Evolutionary conservation across 2,113 vertebrate genomes (phyloP), one percentile per base, ranked within the genome.

Genomic region (Ellobius talpinus): DNA sequence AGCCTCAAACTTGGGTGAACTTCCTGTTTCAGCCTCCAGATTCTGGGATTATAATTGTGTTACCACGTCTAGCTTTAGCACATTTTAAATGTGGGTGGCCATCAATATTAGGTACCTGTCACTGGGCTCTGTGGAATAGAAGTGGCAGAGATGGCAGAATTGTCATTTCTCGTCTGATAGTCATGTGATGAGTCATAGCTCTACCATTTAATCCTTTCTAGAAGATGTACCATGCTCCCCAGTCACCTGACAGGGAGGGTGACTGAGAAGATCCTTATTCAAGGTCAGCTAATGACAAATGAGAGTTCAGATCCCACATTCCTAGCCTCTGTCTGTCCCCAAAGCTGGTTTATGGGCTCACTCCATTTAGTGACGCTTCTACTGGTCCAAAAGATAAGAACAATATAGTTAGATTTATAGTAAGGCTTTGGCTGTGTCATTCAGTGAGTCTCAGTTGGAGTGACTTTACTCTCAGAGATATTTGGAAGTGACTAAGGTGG

Each of bases 401-500:
- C 36, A 39, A 21, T 58, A 50, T 52, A 70, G 61, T 68, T 89
- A 52, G 63, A 86, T 82, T 87, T 91, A 65, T 90, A 89, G 65
- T 72, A 65, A 85, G 24, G 9, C 31, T 76, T n/a, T 24, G 5
- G 74, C 87, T 84, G 29, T 91, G 73, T 73, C 33, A 68, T 87
- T 93, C 79, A 85, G n/a, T 50, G 19, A n/a, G 87, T 89, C 88
- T 91, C 55, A 74, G 11, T 26, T 19, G 33, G 63, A 88, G 45
- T 1, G 24, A 26, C 89, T 87, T 87, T 92, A 47, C 4, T 47
- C 42, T 29, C 17, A 33, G 73, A 45, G 39, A 76, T 58, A 8
- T 89, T 95, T 82, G 93, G 87, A 50, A 68, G 78, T 68, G 29
- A 45, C 87, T 78, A 36, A 82, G 79, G 76, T 77, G 55, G n/a